A percentile compares a stretch with the other conserved stretches of the same genome.
These are phyloP conservation scores for Galleria mellonella DNA, from an alignment of 1,140 invertebrate genomes.

Conservation along the genomic window DNA sequence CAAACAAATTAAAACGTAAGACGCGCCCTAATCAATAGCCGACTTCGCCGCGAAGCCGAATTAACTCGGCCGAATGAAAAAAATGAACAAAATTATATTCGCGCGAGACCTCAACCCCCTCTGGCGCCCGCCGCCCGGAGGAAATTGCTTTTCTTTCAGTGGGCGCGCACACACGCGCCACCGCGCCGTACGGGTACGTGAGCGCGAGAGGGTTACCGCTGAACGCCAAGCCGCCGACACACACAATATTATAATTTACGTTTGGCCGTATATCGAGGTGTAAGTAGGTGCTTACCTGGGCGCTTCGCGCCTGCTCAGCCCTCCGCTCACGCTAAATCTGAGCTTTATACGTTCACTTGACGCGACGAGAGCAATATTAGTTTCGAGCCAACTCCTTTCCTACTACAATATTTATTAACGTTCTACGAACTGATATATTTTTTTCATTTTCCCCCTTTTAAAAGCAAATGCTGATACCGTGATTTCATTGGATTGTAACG, in stretches of 20 bases:
- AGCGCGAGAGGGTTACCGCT: slow-evolving; percentile 59
- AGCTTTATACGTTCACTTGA: slow-evolving; percentile 73
- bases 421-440: slow-evolving; percentile 25
- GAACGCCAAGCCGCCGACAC: slow-evolving; percentile 29
- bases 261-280: slow-evolving; percentile 69
- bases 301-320: slow-evolving; percentile 64
- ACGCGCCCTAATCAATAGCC: slow-evolving; percentile 74
- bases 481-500: slow-evolving; percentile 7
- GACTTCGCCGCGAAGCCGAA: slow-evolving; percentile 67
- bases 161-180: slow-evolving; percentile 53
- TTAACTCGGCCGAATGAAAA: slow-evolving; percentile 71
- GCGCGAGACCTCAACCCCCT: slow-evolving; percentile 55
- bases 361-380: slow-evolving; percentile 70
- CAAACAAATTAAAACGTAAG: slow-evolving; percentile 74
- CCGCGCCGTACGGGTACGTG: slow-evolving; percentile 20
- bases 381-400: slow-evolving; percentile 64
- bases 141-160: slow-evolving; percentile 73
- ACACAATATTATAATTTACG: slow-evolving; percentile 74
- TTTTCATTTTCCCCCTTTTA: slow-evolving; percentile 17
- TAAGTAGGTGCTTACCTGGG: slow-evolving; percentile 71
- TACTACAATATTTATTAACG: slow-evolving; percentile 70
- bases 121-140: slow-evolving; percentile 39
- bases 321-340: slow-evolving; percentile 68
- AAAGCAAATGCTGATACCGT: slow-evolving; percentile 22
- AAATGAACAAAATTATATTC: slow-evolving; percentile 74